Evolutionary conservation across 2,888 invertebrate genomes (phyloP).

Genomic region (Ochlodes sylvanus): DNA sequence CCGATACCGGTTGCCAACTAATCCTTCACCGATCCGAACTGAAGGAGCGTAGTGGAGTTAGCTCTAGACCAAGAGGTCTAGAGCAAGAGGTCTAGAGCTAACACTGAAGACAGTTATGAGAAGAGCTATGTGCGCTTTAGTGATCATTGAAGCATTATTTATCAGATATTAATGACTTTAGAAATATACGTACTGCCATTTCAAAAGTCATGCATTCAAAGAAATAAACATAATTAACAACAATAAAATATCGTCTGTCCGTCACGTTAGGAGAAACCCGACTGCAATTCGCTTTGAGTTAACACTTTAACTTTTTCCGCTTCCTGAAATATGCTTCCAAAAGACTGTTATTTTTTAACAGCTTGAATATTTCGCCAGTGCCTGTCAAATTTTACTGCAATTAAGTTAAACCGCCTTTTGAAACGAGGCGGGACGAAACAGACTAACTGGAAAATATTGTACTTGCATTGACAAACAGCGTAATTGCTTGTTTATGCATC

Average conservation of each 20-base stretch:
- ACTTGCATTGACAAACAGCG: conserved; percentile 4
- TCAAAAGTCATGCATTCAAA: background rate
- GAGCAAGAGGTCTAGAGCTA: too few relatives aligned
- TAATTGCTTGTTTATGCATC: background rate
- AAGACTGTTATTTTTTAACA: conserved; percentile 17
- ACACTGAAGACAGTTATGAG: too few relatives aligned
- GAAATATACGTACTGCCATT: too few relatives aligned
- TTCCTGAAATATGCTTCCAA: background rate
- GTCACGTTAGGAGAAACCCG: too few relatives aligned
- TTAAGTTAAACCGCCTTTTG: conserved; percentile 13
- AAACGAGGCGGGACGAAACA: conserved; percentile 4
- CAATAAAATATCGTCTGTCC: too few relatives aligned
- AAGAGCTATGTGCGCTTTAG: too few relatives aligned
- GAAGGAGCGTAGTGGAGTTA: too few relatives aligned
- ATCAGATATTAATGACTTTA: too few relatives aligned
- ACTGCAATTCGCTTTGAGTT: background rate
- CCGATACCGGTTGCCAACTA: too few relatives aligned
- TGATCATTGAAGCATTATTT: too few relatives aligned
- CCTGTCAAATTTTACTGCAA: conserved; percentile 25
- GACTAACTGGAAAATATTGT: conserved; percentile 9
- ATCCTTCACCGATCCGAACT: too few relatives aligned
- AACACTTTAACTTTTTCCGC: background rate
- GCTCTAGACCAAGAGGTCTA: too few relatives aligned
- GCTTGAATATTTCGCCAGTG: background rate
- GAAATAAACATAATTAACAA: background rate